A percentile compares a stretch with the other conserved stretches of the same genome.
These are phyloP conservation scores for Blera fallax DNA, from an alignment of 2,888 invertebrate genomes.

Conservation along the genomic window DNA sequence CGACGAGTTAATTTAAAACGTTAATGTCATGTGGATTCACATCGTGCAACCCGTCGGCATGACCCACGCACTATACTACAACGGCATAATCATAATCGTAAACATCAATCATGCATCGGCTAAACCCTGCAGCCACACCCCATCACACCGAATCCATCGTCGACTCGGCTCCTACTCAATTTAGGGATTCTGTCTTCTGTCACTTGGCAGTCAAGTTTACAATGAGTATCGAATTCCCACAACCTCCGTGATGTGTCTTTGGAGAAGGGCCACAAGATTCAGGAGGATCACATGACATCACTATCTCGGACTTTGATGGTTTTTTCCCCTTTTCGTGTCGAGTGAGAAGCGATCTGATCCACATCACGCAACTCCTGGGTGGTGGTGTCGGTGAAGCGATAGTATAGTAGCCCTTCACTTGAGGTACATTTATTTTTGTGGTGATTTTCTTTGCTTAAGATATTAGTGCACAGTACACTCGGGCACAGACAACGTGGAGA, in stretches of 20 bases:
- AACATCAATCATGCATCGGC: slow-evolving; percentile 64
- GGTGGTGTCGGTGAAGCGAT: slow-evolving; percentile 5
- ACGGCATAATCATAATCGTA: slow-evolving; percentile 59
- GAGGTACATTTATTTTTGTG: background rate
- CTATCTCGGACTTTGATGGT: slow-evolving; percentile 16
- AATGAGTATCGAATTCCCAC: slow-evolving; percentile 42
- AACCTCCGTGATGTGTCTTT: slow-evolving; percentile 30
- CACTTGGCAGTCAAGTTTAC: slow-evolving; percentile 66
- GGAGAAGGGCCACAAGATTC: slow-evolving; percentile 36
- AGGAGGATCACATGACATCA: slow-evolving; percentile 46
- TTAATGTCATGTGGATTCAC: slow-evolving; percentile 29
- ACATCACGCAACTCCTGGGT: slow-evolving; percentile 45
- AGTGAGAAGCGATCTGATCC: slow-evolving; percentile 39
- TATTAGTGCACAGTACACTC: slow-evolving; percentile 51
- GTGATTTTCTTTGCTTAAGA: slow-evolving; percentile 13
- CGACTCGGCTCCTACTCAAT: slow-evolving; percentile 17
- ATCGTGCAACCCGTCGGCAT: background rate
- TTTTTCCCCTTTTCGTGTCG: background rate
- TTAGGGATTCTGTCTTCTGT: slow-evolving; percentile 54
- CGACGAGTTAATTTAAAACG: slow-evolving; percentile 51
- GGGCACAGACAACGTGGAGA: slow-evolving; percentile 4
- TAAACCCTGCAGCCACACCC: background rate
- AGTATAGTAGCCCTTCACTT: slow-evolving; percentile 26
- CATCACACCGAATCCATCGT: slow-evolving; percentile 13
- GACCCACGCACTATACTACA: slow-evolving; percentile 42